Base-by-base conservation (phyloP, 2,888 invertebrate species). In the Parnassius smintheus region DNA sequence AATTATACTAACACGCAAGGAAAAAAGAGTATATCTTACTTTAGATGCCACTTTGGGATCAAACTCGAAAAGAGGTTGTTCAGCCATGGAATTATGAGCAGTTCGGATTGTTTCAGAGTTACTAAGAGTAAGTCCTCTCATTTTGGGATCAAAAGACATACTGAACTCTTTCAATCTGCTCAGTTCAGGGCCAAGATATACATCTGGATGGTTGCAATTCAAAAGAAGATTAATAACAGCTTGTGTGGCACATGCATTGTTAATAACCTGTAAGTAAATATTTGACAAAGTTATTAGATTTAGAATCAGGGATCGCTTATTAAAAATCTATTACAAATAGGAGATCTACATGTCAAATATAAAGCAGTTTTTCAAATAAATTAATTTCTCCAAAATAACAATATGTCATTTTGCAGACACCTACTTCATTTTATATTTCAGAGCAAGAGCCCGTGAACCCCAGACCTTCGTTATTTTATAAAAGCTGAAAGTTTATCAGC, bases 161-260 rank as follows among this genome's bases (percentile, higher is more conserved):
- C 96, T 97, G 80, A 98, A 98, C 70, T 97, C 97, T 80, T 95
- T 96, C 51, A 97, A 92, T 71, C 95, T 95, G 2, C 93, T 91
- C 42, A 96, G 88, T 41, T 96, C 96, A 1, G 94, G 91, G 0
- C 98, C 97, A 48, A 99, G 87, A 64, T 95, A 93, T 50, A 99
- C 91, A 83, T 98, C 98, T 1, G 95, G 85, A 80, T 98, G 97
- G 65, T 95, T 94, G 76, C 97, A 95, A 87, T 99, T 99, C 70
- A 99, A 87, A 61, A 99, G 88, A 67, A 99, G 94, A 82, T 98
- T 99, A 62, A 99, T 92, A 66, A 99, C 97, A 0, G 99, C 99
- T 90, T 99, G 99, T 0, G 99, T 99, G 1, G 99, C 99, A 90
- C 99, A 99, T 0, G 99, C 99, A 93, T 99, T 99, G 82, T 98